phyloP scores from a whole-genome alignment of 2,113 vertebrate species.

The Cathartes aura region DNA sequence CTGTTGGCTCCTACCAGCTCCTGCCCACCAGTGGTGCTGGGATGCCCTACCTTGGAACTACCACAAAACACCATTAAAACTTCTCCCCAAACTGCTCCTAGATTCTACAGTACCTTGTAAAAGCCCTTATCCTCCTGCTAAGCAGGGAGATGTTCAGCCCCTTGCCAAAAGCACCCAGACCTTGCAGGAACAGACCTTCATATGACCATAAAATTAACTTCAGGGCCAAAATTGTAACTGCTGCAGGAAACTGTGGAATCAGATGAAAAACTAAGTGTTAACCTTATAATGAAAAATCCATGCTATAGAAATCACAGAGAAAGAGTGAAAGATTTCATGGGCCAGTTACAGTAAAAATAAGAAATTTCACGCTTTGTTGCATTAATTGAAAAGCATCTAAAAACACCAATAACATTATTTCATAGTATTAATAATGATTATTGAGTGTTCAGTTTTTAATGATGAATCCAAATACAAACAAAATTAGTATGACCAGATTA shows the following conservation, averaged over 20 bases:
- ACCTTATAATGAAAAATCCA: conserved; percentile 29
- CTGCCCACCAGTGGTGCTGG: background rate
- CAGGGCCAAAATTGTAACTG: background rate
- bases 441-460: conserved; percentile 21
- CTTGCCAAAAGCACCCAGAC: background rate
- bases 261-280: conserved; percentile 43
- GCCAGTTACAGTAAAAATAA: background rate
- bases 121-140: background rate
- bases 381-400: conserved; percentile 51
- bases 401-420: background rate
- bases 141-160: background rate
- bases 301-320: conserved; percentile 13
- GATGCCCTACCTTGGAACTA: background rate
- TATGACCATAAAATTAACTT: conserved; percentile 6
- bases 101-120: background rate
- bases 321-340: conserved; percentile 6
- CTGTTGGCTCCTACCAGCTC: background rate
- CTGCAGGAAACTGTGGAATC: conserved; percentile 41
- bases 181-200: background rate
- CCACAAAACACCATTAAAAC: background rate
- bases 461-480: conserved; percentile 35
- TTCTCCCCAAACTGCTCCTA: background rate
- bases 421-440: conserved; percentile 24
- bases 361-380: background rate
- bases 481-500: conserved; percentile 32